Percentiles rank a stretch among this genome's conserved stretches.
Evolutionary conservation across 2,888 invertebrate species (phyloP).

Genomic region (Drosophila macrothrix): DNA sequence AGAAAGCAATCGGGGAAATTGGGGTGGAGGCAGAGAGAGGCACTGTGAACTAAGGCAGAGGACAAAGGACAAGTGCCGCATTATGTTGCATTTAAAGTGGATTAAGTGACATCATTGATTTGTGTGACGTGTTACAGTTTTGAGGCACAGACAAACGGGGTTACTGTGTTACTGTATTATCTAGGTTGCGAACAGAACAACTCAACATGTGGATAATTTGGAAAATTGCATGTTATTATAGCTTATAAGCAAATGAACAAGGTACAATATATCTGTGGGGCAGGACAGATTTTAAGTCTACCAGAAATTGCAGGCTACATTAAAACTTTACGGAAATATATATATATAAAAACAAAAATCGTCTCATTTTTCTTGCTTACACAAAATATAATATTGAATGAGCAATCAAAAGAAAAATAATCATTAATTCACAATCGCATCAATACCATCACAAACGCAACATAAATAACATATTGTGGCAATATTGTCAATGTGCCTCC

Average conservation of each 20-base stretch:
- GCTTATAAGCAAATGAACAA: background rate
- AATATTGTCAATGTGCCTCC: constrained; percentile 5
- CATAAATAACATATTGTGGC: constrained; percentile 5
- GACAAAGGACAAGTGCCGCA: constrained; percentile 54
- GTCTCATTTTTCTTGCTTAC: background rate
- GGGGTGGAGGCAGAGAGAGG: background rate
- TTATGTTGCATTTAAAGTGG: constrained; percentile 57
- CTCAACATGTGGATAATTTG: background rate
- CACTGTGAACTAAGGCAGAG: constrained; percentile 11
- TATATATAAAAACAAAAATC: background rate
- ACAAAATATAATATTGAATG: background rate
- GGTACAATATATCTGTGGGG: background rate
- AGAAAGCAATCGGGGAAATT: constrained; percentile 16
- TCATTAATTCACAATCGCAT: constrained; percentile 1
- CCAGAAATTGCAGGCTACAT: background rate
- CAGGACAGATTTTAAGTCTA: background rate
- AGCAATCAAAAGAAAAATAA: background rate
- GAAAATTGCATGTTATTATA: background rate
- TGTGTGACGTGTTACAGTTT: constrained; percentile 56
- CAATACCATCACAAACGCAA: background rate
- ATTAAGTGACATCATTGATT: constrained; percentile 72
- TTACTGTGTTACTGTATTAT: constrained; percentile 24
- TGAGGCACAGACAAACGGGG: constrained; percentile 36
- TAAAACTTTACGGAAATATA: background rate
- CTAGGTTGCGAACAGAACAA: constrained; percentile 5